These are phyloP conservation scores for Leucophenga montana DNA, from an alignment of 2,888 invertebrate species.

Conservation along the genomic window DNA sequence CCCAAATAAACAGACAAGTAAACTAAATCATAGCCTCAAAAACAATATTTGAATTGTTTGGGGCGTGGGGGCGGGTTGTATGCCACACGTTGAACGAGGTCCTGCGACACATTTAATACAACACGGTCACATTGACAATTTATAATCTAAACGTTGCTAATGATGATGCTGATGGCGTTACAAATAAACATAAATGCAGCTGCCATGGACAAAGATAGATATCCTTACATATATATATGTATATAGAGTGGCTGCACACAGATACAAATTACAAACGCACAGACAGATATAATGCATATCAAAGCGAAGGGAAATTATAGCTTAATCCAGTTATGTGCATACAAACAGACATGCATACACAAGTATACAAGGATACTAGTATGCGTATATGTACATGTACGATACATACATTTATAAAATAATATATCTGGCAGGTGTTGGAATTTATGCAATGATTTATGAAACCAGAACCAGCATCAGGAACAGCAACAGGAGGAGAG, in stretches of 20 bases:
- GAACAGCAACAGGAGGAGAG: too few species aligned
- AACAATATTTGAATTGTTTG: not conserved
- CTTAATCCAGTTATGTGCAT: not conserved
- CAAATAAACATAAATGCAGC: slow-evolving; percentile 5
- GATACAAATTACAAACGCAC: not conserved
- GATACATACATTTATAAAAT: not conserved
- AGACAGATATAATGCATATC: not conserved
- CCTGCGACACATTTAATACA: not conserved
- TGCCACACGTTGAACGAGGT: not conserved
- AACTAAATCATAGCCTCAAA: not conserved
- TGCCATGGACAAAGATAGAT: slow-evolving; percentile 4
- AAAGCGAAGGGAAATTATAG: not conserved
- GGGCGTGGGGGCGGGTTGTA: not conserved
- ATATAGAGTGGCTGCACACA: not conserved
- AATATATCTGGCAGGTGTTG: slow-evolving; percentile 6
- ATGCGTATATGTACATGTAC: not conserved
- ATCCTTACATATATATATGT: not conserved
- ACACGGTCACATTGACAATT: not conserved
- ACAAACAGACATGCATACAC: not conserved
- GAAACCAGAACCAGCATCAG: not conserved
- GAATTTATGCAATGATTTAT: slow-evolving; percentile 11
- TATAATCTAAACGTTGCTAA: slow-evolving; percentile 7
- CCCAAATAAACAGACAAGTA: not conserved
- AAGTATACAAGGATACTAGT: not conserved
- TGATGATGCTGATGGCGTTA: slow-evolving; percentile 10